Base-by-base conservation (phyloP, 1,140 invertebrate genomes). In the Brachionus calyciflorus region DNA sequence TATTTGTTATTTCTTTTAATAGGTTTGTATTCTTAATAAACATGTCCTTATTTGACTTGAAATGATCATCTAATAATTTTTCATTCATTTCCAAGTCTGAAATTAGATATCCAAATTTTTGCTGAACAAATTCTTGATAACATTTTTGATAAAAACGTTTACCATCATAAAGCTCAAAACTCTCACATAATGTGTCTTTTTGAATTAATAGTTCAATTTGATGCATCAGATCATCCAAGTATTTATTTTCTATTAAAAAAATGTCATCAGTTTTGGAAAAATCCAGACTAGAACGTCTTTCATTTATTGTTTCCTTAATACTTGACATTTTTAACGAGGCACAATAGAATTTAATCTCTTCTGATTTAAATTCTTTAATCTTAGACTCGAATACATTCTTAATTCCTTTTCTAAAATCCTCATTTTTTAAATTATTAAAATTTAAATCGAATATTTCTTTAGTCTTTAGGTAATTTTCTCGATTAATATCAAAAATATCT, bases 341-440 rank as follows among this genome's bases (percentile, higher is more conserved):
- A 17, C 30, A 60, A 60, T 60, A 60, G 9, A 60, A 60, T n/a
- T 60, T 60, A 30, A 60, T 33, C 19, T 60, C 55, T 12, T 60
- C 55, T 33, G 37, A 33, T 60, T 60, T 60, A 6, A 33, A n/a
- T 19, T 17, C 37, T 37, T 60, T 60, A 19, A 60, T 9, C 30
- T 60, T 60, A 10, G 30, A 60, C 2, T 60, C 37, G 6, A 60
- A 60, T 19, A 60, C 33, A 37, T 37, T 6, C 9, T 14, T 37
- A 17, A 60, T 19, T 33, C 30, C 55, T 37, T 26, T 33, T 28
- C 37, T 60, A n/a, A 60, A 60, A 3, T 60, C 28, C 10, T 37
- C n/a, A 17, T 60, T 37, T 33, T 60, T 28, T 33, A 60, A 37
- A 17, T 60, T 26, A 60, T 37, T 19, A 17, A 33, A 60, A 60